These are phyloP conservation scores for Pangasius mekongensis DNA, from an alignment of 2,797 vertebrate species.

Conservation along the genomic window DNA sequence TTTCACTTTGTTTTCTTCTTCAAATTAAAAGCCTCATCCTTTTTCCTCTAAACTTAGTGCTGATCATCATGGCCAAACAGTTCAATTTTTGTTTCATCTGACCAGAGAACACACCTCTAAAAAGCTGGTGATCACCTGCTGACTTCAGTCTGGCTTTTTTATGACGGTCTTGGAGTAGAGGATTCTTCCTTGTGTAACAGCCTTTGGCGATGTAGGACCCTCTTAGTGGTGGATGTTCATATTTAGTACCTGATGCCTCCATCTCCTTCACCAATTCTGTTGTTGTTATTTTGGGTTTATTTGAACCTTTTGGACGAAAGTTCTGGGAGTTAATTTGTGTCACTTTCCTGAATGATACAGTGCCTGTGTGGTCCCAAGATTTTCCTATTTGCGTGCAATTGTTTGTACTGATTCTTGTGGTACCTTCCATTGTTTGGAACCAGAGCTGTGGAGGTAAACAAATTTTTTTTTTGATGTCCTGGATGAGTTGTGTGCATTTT, in stretches of 20 bases:
- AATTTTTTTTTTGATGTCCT: neutral
- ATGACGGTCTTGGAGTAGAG: neutral
- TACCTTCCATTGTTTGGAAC: neutral
- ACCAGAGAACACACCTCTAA: no score
- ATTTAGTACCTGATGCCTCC: neutral
- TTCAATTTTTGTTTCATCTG: neutral
- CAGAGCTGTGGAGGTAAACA: no score
- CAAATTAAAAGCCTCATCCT: neutral
- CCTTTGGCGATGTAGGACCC: neutral
- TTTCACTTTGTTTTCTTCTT: neutral
- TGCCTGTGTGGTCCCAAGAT: neutral
- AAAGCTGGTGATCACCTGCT: neutral
- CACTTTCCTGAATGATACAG: neutral
- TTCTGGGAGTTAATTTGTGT: neutral
- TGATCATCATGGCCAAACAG: neutral
- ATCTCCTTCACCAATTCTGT: neutral
- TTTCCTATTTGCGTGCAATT: neutral
- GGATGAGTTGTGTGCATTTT: neutral
- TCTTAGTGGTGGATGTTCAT: neutral
- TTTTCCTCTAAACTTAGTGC: neutral
- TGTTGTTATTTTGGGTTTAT: neutral
- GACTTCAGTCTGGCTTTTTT: neutral
- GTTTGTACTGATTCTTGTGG: neutral
- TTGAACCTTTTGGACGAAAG: neutral
- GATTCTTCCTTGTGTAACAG: neutral